Base-by-base conservation (phyloP, 2,113 vertebrate genomes). In the Andinoacara biseriatus region DNA sequence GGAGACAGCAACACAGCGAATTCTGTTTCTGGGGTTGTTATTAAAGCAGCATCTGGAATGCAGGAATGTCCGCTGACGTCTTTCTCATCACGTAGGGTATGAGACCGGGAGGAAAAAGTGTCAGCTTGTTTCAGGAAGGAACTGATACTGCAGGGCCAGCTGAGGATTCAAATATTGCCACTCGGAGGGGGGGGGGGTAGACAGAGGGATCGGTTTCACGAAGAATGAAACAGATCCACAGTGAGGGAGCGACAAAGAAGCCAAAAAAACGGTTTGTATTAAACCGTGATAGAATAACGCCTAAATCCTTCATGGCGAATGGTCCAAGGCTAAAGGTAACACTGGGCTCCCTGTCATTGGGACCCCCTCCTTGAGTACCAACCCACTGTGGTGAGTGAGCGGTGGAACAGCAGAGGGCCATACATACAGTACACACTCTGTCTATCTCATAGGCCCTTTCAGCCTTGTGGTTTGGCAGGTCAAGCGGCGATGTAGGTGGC, bases 31-130 rank as follows among this genome's bases (percentile, higher is more conserved):
- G 83, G 93, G 87, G 93, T 93, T 93, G 91, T 95, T 95, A 95
- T 90, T 80, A 26, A 94, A 94, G 93, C 87, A 43, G 79, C 82
- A 84, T 79, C 84, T 35, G 94, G 92, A 85, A 92, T 89, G 92
- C 95, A 93, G 96, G 94, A 96, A 96, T 89, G 96, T 93, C 92
- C 90, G 10, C 87, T 92, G 85, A 94, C 82, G 81, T 94, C 92
- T 94, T 92, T 86, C 88, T 93, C 59, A 79, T 90, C 85, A 85
- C 76, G 56, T 77, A 67, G 38, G 22, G 7, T 46, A 78, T 17
- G 38, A 87, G 80, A 76, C 33, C 2, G 80, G 79, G 43, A 31
- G 86, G 78, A 72, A 65, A 88, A 40, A 84, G 80, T 80, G 81
- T 85, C 84, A 35, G 57, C 38, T 61, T 46, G 62, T 87, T 82